These are phyloP conservation scores for Planiliza haematocheilus DNA, from an alignment of 2,113 vertebrate species.

Conservation along the genomic window DNA sequence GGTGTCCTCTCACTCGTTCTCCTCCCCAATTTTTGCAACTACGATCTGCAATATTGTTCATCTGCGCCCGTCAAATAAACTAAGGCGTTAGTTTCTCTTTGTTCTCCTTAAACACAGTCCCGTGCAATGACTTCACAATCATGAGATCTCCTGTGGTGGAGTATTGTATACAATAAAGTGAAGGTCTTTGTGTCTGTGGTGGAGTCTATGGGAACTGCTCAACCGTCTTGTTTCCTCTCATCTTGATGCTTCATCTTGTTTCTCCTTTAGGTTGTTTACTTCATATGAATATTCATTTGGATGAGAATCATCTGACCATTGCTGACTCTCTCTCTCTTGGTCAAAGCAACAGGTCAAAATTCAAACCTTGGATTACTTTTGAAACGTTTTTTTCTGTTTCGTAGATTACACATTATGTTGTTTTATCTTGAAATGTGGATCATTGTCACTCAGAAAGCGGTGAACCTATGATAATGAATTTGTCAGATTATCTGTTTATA, in stretches of 20 bases:
- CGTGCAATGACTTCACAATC: slow-evolving; percentile 10
- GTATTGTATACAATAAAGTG: slow-evolving; percentile 1
- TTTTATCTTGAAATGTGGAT: no score
- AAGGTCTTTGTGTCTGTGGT: slow-evolving; percentile 44
- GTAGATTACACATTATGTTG: no score
- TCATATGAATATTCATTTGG: slow-evolving; percentile 67
- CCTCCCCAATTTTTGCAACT: slow-evolving; percentile 13
- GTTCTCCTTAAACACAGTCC: slow-evolving; percentile 5
- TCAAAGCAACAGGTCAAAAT: slow-evolving; percentile 10
- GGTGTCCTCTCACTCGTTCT: slow-evolving; percentile 7
- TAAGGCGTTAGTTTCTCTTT: slow-evolving; percentile 14
- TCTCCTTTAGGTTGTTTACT: slow-evolving; percentile 60
- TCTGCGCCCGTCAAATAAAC: slow-evolving; percentile 31
- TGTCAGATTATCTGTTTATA: no score
- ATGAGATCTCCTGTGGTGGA: slow-evolving; percentile 14
- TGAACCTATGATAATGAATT: no score
- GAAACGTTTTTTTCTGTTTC: slow-evolving; percentile 16
- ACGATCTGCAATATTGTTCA: slow-evolving; percentile 9
- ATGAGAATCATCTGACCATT: slow-evolving; percentile 12
- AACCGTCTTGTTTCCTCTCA: slow-evolving; percentile 37
- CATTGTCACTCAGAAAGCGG: no score
- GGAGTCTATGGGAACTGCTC: slow-evolving; percentile 45
- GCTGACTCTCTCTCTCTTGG: slow-evolving; percentile 6
- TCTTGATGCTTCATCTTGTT: slow-evolving; percentile 47
- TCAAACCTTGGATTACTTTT: slow-evolving; percentile 2